Percentiles rank a stretch among this genome's conserved stretches.
Conservation (phyloP, 1,140 invertebrate species). For the Adelges cooleyi region DNA sequence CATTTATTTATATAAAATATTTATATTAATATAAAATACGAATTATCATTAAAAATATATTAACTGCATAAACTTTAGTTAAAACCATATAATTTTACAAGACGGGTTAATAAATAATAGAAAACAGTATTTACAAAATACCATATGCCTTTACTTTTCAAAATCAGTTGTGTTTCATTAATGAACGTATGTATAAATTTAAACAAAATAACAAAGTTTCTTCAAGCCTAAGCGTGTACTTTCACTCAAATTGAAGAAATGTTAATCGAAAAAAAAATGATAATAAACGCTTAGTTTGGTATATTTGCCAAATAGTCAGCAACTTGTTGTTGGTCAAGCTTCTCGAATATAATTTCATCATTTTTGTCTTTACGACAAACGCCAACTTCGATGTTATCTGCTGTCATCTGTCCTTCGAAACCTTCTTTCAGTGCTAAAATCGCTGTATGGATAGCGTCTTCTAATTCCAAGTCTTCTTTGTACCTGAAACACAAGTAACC, state of each 20-base stretch:
- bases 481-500: too few species aligned
- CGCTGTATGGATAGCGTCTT: constrained; percentile 98
- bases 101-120: too few species aligned
- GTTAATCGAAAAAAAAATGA: constrained; percentile 35
- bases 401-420: constrained; percentile 98
- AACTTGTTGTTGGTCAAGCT: constrained; percentile 81
- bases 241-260: neutral
- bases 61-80: too few species aligned
- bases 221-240: neutral
- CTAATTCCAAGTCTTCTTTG: constrained; percentile 88
- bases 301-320: constrained; percentile 96
- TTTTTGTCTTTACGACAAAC: constrained; percentile 51
- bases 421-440: constrained; percentile 97
- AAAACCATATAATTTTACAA: too few species aligned
- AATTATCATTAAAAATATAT: too few species aligned
- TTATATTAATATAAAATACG: too few species aligned
- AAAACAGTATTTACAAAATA: too few species aligned
- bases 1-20: too few species aligned
- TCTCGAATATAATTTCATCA: constrained; percentile 78
- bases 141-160: constrained; percentile 12
- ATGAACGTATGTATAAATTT: neutral
- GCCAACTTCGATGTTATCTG: constrained; percentile 98
- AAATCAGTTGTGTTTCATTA: constrained; percentile 3
- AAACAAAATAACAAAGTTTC: neutral
- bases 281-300: constrained; percentile 41